A percentile compares a stretch with the other conserved stretches of the same genome.
phyloP scores from a whole-genome alignment of 2,113 vertebrate species.

The Nyctereutes procyonoides region DNA sequence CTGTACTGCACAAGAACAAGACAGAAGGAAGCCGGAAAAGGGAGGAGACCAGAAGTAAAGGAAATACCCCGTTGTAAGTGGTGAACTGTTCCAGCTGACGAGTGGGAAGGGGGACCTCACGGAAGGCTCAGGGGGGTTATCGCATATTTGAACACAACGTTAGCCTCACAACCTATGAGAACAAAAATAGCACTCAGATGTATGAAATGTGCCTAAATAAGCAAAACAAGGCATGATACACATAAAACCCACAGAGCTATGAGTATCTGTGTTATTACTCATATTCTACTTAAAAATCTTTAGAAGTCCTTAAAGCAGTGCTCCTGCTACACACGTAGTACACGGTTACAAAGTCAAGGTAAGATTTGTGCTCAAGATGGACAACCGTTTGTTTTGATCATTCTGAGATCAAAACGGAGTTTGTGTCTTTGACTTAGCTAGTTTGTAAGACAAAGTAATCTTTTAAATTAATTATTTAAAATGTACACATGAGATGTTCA shows the following conservation, averaged over 20 bases:
- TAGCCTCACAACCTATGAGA: background rate
- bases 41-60: background rate
- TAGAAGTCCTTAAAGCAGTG: background rate
- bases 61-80: no score
- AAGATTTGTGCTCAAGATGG: background rate
- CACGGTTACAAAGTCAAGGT: background rate
- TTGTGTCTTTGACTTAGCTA: background rate
- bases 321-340: background rate
- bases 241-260: background rate
- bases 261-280: background rate
- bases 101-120: background rate
- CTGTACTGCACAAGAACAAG: background rate
- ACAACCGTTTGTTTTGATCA: background rate
- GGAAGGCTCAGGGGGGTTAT: background rate
- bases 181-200: background rate
- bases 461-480: background rate
- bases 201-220: background rate
- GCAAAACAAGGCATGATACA: background rate
- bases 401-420: background rate
- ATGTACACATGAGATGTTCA: background rate
- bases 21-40: background rate
- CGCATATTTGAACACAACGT: background rate
- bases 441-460: background rate
- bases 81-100: background rate
- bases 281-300: background rate